Evolutionary conservation across 2,888 invertebrate genomes (phyloP).

Genomic region (Eretmocerus hayati): DNA sequence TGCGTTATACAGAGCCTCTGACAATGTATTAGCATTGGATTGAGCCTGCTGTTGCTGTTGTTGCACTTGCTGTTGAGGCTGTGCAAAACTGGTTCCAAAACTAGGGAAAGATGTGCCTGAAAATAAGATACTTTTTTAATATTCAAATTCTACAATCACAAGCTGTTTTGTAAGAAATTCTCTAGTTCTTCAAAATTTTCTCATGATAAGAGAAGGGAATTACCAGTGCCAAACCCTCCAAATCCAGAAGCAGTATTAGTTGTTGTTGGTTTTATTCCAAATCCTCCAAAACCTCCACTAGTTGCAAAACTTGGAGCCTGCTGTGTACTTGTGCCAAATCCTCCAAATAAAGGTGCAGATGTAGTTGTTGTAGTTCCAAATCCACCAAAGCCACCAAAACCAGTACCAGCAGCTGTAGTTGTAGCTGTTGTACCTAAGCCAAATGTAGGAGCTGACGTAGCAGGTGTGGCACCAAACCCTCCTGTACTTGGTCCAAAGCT

Average conservation of each 20-base stretch:
- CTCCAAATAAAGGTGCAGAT: conserved; percentile 47
- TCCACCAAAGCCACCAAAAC: conserved; percentile 41
- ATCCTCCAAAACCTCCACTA: conserved; percentile 48
- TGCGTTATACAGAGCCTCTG: conserved; percentile 65
- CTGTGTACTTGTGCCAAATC: conserved; percentile 48
- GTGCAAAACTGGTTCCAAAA: conserved; percentile 33
- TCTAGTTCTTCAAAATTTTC: background rate
- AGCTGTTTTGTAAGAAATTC: background rate
- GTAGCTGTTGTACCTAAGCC: conserved; percentile 43
- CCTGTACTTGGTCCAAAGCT: conserved; percentile 47
- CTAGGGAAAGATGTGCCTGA: conserved; percentile 31
- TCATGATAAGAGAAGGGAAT: background rate
- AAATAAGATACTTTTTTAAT: background rate
- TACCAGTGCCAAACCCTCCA: conserved; percentile 43
- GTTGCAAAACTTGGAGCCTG: conserved; percentile 31
- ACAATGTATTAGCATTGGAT: conserved; percentile 54
- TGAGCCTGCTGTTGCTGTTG: conserved; percentile 50
- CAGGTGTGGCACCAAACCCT: conserved; percentile 48
- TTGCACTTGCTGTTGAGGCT: conserved; percentile 46
- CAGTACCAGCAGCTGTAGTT: conserved; percentile 26
- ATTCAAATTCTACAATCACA: background rate
- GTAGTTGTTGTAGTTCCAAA: conserved; percentile 38
- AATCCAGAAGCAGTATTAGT: conserved; percentile 47
- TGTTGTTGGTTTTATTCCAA: conserved; percentile 49
- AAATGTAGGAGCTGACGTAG: conserved; percentile 41